Evolutionary conservation across 2,113 vertebrate genomes (phyloP).

Genomic region (Paracanthobrama guichenoti): DNA sequence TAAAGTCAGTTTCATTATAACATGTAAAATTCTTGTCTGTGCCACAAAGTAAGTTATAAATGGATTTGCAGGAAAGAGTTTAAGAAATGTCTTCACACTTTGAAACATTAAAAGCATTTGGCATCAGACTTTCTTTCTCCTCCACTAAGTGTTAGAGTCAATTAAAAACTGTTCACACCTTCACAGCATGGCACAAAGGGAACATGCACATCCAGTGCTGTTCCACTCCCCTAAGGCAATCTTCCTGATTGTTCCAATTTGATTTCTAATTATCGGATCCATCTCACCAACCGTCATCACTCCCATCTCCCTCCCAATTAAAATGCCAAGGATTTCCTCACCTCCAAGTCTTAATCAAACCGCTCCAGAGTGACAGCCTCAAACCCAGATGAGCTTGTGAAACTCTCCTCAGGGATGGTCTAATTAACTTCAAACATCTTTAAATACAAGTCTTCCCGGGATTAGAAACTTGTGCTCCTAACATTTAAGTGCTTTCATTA

Average conservation of each 20-base stretch:
- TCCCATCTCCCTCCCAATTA: constrained; percentile 57
- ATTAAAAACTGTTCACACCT: constrained; percentile 59
- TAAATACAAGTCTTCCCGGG: constrained; percentile 40
- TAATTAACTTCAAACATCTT: constrained; percentile 50
- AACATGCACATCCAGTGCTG: constrained; percentile 43
- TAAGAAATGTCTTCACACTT: constrained; percentile 28
- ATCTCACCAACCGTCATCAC: constrained; percentile 50
- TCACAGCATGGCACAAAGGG: constrained; percentile 44
- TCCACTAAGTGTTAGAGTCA: constrained; percentile 54
- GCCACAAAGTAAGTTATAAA: background rate
- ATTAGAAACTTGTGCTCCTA: constrained; percentile 7
- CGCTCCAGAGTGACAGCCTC: constrained; percentile 45
- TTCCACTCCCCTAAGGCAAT: constrained; percentile 45
- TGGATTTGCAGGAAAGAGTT: background rate
- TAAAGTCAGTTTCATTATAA: too few relatives aligned
- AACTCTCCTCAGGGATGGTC: constrained; percentile 38
- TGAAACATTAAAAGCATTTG: constrained; percentile 27
- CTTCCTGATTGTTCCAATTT: constrained; percentile 57
- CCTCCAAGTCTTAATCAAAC: constrained; percentile 59
- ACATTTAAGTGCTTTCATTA: background rate
- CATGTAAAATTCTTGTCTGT: too few relatives aligned
- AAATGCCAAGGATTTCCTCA: constrained; percentile 56
- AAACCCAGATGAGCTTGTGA: constrained; percentile 48
- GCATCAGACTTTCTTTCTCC: constrained; percentile 12
- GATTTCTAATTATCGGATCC: constrained; percentile 62